These are phyloP conservation scores for Empidonax alnorum DNA, from an alignment of 2,113 vertebrate species.

Conservation along the genomic window DNA sequence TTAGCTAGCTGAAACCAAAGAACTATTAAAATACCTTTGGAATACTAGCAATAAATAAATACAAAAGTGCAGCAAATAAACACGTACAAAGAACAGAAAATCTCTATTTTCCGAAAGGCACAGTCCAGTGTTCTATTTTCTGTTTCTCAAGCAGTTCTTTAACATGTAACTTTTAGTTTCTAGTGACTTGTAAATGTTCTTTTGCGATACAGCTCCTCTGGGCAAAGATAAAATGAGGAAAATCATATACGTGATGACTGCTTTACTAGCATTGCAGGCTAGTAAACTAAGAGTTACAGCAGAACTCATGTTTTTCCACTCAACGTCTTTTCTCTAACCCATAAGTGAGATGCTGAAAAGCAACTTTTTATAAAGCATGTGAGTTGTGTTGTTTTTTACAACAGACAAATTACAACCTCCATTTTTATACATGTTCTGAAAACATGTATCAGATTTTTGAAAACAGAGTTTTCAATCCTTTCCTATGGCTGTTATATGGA, in stretches of 20 bases:
- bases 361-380: accelerated
- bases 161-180: neutral
- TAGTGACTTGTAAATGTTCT: neutral
- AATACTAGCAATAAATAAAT: neutral
- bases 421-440: neutral
- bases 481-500: neutral
- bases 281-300: neutral
- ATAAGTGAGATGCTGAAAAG: neutral
- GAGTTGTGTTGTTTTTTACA: neutral
- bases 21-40: neutral
- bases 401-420: neutral
- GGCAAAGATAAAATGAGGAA: neutral
- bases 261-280: neutral
- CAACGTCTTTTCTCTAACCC: neutral
- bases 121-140: neutral
- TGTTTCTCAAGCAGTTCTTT: neutral
- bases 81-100: neutral
- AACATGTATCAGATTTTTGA: neutral
- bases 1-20: neutral
- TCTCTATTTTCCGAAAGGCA: neutral
- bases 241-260: neutral
- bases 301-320: neutral
- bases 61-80: neutral
- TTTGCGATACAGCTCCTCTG: neutral
- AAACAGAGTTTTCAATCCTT: neutral